Evolutionary conservation across 2,797 vertebrate species (phyloP).

Genomic region (Acanthopagrus latus): DNA sequence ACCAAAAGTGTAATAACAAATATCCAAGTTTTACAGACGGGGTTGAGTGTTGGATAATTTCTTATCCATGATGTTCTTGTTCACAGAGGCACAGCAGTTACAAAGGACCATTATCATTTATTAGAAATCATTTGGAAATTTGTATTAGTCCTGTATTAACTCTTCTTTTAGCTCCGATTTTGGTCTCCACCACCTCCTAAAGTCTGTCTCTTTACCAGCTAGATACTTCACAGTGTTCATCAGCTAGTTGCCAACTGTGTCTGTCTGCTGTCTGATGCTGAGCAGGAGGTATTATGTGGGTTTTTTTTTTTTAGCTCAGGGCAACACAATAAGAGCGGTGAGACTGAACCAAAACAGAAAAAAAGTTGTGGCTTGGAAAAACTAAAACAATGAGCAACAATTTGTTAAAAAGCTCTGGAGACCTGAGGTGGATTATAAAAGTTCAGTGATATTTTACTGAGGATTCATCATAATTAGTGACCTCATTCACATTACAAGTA

Average conservation of each 20-base stretch:
- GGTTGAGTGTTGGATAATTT: too few relatives aligned
- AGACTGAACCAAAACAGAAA: constrained; percentile 5
- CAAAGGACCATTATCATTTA: not conserved
- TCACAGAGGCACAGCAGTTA: not conserved
- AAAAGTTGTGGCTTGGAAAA: not conserved
- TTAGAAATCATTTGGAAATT: too few relatives aligned
- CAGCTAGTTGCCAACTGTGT: not conserved
- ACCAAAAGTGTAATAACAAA: too few relatives aligned
- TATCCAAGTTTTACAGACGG: too few relatives aligned
- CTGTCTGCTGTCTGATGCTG: not conserved
- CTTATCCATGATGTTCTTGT: too few relatives aligned
- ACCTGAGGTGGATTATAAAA: not conserved
- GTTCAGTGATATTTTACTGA: not conserved
- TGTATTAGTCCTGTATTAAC: not conserved
- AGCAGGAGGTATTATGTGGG: not conserved
- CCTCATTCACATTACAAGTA: not conserved
- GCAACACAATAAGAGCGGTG: not conserved
- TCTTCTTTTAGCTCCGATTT: not conserved
- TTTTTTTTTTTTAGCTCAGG: not conserved
- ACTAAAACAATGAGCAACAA: not conserved
- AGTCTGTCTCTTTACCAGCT: not conserved
- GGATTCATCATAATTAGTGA: not conserved
- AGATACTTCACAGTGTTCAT: not conserved
- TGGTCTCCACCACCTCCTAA: not conserved
- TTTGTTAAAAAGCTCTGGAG: not conserved